Evolutionary conservation across 2,113 vertebrate genomes (phyloP).

Genomic region (Gymnogyps californianus): DNA sequence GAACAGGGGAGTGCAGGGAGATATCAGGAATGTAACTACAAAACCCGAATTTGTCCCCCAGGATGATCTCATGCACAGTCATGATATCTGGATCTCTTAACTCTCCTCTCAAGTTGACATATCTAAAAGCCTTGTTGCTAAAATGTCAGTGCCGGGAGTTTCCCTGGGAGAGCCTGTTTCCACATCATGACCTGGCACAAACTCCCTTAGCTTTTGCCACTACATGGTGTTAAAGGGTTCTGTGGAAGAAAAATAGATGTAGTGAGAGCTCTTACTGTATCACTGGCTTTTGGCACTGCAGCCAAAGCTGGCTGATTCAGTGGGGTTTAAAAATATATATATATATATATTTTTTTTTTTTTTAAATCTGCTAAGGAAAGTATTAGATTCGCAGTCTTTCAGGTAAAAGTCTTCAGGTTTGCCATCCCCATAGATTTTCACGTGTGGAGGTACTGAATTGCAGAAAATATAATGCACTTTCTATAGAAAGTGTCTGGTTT

Average conservation of each 20-base stretch:
- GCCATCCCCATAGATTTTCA: neutral
- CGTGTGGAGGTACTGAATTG: rapidly evolving
- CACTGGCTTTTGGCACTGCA: neutral
- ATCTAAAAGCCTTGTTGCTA: slow-evolving; percentile 5
- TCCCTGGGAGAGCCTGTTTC: slow-evolving; percentile 43
- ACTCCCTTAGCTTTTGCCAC: slow-evolving; percentile 33
- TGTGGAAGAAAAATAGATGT: slow-evolving; percentile 8
- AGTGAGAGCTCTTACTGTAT: neutral
- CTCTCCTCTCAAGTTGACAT: neutral
- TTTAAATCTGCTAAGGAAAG: neutral
- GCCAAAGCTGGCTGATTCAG: neutral
- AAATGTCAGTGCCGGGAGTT: slow-evolving; percentile 21
- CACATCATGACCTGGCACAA: slow-evolving; percentile 42
- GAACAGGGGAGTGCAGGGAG: neutral
- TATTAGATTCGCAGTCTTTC: neutral
- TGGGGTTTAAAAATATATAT: neutral
- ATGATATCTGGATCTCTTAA: slow-evolving; percentile 10
- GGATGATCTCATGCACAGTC: neutral
- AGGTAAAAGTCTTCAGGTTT: neutral
- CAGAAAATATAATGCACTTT: neutral
- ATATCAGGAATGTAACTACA: neutral
- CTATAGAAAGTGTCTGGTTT: rapidly evolving
- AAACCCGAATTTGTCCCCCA: neutral
- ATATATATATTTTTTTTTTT: neutral
- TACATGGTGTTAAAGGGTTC: neutral